These are phyloP conservation scores for Halesus radiatus DNA, from an alignment of 1,140 invertebrate genomes.

Conservation along the genomic window DNA sequence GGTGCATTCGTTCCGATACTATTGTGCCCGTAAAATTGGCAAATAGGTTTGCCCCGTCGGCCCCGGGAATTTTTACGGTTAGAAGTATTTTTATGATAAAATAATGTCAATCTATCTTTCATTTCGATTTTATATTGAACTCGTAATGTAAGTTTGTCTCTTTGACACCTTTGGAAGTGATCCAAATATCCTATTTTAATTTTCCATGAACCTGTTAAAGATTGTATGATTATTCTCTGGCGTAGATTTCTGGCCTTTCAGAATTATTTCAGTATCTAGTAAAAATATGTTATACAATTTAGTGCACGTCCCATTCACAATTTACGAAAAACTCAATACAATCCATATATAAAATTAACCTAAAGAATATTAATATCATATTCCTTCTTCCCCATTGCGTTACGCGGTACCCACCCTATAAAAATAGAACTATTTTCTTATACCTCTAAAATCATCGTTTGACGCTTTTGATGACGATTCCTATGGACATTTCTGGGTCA, in stretches of 20 bases:
- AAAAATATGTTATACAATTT: no score
- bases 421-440: no score
- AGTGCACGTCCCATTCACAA: no score
- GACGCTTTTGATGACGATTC: background rate
- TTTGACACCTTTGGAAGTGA: slow-evolving; percentile 34
- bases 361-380: no score
- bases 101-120: background rate
- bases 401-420: no score
- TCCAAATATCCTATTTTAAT: slow-evolving; percentile 20
- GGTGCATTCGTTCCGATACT: background rate
- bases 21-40: background rate
- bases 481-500: slow-evolving; percentile 17
- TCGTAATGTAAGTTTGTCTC: background rate
- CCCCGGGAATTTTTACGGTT: background rate
- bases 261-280: no score
- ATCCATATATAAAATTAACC: no score
- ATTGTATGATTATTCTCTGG: no score
- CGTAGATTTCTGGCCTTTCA: no score
- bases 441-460: no score
- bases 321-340: no score
- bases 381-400: no score
- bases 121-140: background rate
- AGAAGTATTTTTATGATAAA: slow-evolving; percentile 7
- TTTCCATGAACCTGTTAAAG: background rate
- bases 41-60: background rate